Base-by-base conservation (phyloP, 1,140 invertebrate species). In the Monomorium pharaonis region DNA sequence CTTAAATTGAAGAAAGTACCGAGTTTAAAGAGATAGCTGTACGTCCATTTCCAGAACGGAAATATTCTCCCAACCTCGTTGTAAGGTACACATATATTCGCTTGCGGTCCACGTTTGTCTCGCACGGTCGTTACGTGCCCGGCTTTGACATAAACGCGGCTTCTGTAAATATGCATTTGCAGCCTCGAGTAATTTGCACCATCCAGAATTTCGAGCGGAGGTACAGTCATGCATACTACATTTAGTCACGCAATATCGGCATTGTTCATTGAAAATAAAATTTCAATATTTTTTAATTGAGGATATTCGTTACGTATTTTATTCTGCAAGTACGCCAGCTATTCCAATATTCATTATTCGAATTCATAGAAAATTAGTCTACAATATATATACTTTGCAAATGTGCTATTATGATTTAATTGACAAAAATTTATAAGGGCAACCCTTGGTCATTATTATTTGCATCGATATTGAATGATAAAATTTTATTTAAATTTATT, bases 21-120 rank as follows among this genome's bases (percentile, higher is more conserved):
- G 65, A 44, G 67, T 83, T 69, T 72, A 83, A 60, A 83, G 78
- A 74, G 78, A 74, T 60, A 83, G 49, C 30, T 0, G 21, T 72
- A 72, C 10, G 51, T 2, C 6, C 37, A 27, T 83, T 58, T 74
- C 51, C 9, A 47, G 37, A 58, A 10, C 67, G 37, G 37, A 58
- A 18, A 33, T 24, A 1, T 37, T 16, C n/a, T 18, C 24, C 37
- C 16, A 5, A 42, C 14, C 21, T 6, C 9, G 3, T 37, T 47
- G 58, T 63, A 51, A 78, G 63, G 3, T 51, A 69, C n/a, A n/a
- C n/a, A n/a, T 74, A 83, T 12, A 58, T 83, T 58, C 69, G 65
- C 33, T 54, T 14, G 33, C 24, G 47, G 33, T 33, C n/a, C n/a
- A 44, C 44, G 21, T 81, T 56, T 54, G 78, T 72, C 49, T 58